Base-by-base conservation (phyloP, 2,113 vertebrate species). In the Anoplopoma fimbria region DNA sequence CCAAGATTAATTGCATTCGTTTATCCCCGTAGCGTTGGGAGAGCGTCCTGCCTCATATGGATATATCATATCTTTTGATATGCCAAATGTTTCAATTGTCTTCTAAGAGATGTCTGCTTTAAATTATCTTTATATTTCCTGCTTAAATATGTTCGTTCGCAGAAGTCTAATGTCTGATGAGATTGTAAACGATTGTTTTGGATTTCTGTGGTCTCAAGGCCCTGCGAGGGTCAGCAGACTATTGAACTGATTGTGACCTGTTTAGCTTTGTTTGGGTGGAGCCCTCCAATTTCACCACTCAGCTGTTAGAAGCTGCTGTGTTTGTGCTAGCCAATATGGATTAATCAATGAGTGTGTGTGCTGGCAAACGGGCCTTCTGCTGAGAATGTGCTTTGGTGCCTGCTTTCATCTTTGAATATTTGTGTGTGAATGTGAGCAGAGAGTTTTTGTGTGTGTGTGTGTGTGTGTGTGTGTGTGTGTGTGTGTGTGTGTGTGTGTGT, bases 241-340 rank as follows among this genome's bases (percentile, higher is more conserved):
- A 62, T 75, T 78, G 84, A 89, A 75, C 73, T 80, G 72, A 71
- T 64, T 82, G 81, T 69, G 89, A 91, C 78, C 85, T 76, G 81
- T 67, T 83, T 69, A 88, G 84, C 69, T 87, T 89, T 92, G 94
- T 95, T 95, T 94, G 92, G 92, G 92, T 91, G 92, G 85, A 85
- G 77, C 64, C 69, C 77, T 89, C 23, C 47, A 81, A 47, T 85
- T 90, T 90, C 69, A 79, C 47, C 81, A 73, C 87, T 91, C 78
- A 76, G 88, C 87, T 89, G 87, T 94, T 90, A 85, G 81, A 85
- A 71, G 67, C 83, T 69, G 65, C 83, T 76, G 42, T 91, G 77
- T 92, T 87, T 89, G 88, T 86, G 81, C 79, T 78, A 45, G 81
- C 81, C 79, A 49, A 62, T 81, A 83, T 86, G 81, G 86, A 92